Evolutionary conservation across 2,113 vertebrate genomes (phyloP).

Genomic region (Entosphenus tridentatus): DNA sequence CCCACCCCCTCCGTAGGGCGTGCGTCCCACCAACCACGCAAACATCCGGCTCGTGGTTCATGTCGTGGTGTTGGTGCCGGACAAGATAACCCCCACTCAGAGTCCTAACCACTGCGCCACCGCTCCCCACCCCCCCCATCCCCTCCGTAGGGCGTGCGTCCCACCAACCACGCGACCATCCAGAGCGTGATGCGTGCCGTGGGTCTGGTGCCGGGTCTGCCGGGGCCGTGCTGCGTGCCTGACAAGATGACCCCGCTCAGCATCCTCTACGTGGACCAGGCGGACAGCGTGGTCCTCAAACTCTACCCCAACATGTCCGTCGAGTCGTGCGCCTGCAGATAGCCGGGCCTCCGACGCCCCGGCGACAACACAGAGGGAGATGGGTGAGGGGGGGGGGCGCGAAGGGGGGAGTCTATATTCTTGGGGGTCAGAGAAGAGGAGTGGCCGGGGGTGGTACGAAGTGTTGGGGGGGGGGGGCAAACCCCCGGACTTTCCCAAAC

Average conservation of each 20-base stretch:
- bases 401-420: no score
- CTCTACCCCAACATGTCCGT: slow-evolving; percentile 96
- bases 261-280: slow-evolving; percentile 83
- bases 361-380: no score
- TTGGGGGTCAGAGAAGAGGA: no score
- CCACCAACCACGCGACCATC: slow-evolving; percentile 88
- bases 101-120: slow-evolving; percentile 24
- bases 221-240: slow-evolving; percentile 78
- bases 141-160: slow-evolving; percentile 45
- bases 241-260: slow-evolving; percentile 89
- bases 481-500: no score
- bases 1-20: slow-evolving; percentile 23
- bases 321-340: slow-evolving; percentile 79
- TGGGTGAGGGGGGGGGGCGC: no score
- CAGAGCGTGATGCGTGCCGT: slow-evolving; percentile 89
- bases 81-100: slow-evolving; percentile 82
- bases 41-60: slow-evolving; percentile 94
- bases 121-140: background rate
- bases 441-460: no score
- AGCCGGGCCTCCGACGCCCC: slow-evolving; percentile 13
- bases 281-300: slow-evolving; percentile 82
- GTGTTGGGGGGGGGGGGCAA: no score
- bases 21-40: slow-evolving; percentile 85
- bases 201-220: slow-evolving; percentile 57
- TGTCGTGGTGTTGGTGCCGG: slow-evolving; percentile 61